Percentiles rank a stretch among this genome's conserved stretches.
phyloP scores from a whole-genome alignment of 2,113 vertebrate genomes.

The Rutilus rutilus region DNA sequence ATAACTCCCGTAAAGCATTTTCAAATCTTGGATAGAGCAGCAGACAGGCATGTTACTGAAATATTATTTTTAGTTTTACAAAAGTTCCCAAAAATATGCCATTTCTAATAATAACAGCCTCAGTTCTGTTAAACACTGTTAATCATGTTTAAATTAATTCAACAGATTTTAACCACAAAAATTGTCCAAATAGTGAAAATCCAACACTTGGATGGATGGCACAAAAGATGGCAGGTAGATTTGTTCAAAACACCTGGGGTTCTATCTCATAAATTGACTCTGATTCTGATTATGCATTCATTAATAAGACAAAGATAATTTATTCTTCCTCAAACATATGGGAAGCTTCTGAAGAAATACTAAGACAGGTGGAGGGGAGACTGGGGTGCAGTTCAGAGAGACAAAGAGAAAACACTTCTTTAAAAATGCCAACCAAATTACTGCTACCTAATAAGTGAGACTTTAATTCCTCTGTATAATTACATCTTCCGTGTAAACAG shows the following conservation, averaged over 20 bases:
- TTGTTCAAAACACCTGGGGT: not conserved
- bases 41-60: not conserved
- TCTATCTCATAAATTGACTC: not conserved
- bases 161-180: not conserved
- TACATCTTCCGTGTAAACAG: constrained; percentile 49
- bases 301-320: constrained; percentile 14
- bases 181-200: not conserved
- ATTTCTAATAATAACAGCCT: not conserved
- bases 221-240: not conserved
- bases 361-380: not conserved
- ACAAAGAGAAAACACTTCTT: not conserved
- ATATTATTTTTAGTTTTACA: not conserved
- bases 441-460: constrained; percentile 13
- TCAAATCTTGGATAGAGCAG: not conserved
- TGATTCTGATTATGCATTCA: constrained; percentile 21
- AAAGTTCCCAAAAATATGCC: not conserved
- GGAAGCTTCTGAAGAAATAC: constrained; percentile 18
- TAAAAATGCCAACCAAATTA: constrained; percentile 29
- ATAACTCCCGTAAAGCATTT: not conserved
- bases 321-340: constrained; percentile 21
- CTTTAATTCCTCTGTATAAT: constrained; percentile 47
- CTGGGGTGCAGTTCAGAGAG: not conserved
- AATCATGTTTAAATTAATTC: not conserved
- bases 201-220: no score
- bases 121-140: not conserved